Percentiles rank a stretch among this genome's conserved stretches.
phyloP scores from a whole-genome alignment of 2,113 vertebrate genomes.

The Anarrhichthys ocellatus region DNA sequence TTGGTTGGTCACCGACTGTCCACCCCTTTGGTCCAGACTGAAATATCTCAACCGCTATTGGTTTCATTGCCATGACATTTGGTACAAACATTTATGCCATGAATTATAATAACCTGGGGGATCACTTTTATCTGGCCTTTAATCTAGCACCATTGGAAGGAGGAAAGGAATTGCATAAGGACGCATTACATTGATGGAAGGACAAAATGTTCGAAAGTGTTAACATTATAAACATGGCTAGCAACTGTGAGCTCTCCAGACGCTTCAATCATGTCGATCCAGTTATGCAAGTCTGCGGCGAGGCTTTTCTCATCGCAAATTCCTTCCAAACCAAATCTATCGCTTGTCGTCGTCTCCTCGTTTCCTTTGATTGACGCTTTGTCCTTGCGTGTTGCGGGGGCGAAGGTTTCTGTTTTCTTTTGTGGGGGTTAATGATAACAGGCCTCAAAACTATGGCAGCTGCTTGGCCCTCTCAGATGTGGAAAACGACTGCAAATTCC shows the following conservation, averaged over 20 bases:
- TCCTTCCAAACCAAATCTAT: conserved; percentile 48
- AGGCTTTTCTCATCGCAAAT: conserved; percentile 42
- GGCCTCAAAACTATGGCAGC: conserved; percentile 67
- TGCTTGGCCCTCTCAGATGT: conserved; percentile 68
- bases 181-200: background rate
- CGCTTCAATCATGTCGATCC: conserved; percentile 24
- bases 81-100: background rate
- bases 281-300: conserved; percentile 48
- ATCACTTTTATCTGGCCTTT: background rate
- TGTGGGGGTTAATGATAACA: conserved; percentile 71
- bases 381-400: conserved; percentile 49
- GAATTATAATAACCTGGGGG: background rate
- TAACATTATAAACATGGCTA: conserved; percentile 10
- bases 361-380: conserved; percentile 52
- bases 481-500: conserved; percentile 67
- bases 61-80: background rate
- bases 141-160: background rate
- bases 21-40: background rate
- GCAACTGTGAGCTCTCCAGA: conserved; percentile 38
- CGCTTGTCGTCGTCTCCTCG: conserved; percentile 45
- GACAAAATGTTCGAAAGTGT: conserved; percentile 10
- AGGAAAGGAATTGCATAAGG: background rate
- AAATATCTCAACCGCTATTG: background rate
- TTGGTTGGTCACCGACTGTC: background rate
- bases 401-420: conserved; percentile 68